A percentile compares a stretch with the other conserved stretches of the same genome.
Conservation (phyloP, 2,888 invertebrate species). For the Stegana nigrithorax region DNA sequence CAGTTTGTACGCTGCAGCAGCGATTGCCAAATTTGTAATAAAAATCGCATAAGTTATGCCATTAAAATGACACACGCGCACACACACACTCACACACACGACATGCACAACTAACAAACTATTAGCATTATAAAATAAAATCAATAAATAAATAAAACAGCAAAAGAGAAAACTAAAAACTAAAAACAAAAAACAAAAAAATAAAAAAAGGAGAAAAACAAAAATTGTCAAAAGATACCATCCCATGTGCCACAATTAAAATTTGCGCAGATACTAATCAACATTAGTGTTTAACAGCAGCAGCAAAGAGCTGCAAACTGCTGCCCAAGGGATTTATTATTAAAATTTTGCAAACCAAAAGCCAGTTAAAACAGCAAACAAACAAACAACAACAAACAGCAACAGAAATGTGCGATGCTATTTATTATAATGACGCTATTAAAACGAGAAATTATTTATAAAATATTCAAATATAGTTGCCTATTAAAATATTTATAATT, state of each 20-base stretch:
- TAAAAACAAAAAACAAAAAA: not conserved
- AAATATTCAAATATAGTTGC: conserved; percentile 14
- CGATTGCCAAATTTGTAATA: no score
- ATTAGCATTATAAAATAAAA: not conserved
- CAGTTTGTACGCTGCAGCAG: no score
- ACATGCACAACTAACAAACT: conserved; percentile 8
- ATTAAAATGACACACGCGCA: no score
- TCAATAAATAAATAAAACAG: no score
- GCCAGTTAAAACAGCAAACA: not conserved
- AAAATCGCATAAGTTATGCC: no score
- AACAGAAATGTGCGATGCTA: not conserved
- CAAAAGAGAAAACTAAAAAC: no score
- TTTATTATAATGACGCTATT: conserved; percentile 15
- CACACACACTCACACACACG: no score
- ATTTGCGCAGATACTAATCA: conserved; percentile 15
- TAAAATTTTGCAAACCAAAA: conserved; percentile 12
- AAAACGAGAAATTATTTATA: conserved; percentile 15
- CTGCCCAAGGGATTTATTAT: conserved; percentile 12
- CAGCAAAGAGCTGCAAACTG: not conserved
- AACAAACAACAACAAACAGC: not conserved
- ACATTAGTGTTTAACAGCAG: conserved; percentile 8
- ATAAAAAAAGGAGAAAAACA: not conserved
- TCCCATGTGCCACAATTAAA: conserved; percentile 12
- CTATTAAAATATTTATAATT: conserved; percentile 12
- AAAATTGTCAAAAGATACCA: not conserved